Evolutionary conservation across 2,797 vertebrate species (phyloP).

Genomic region (Cossypha polioptera): DNA sequence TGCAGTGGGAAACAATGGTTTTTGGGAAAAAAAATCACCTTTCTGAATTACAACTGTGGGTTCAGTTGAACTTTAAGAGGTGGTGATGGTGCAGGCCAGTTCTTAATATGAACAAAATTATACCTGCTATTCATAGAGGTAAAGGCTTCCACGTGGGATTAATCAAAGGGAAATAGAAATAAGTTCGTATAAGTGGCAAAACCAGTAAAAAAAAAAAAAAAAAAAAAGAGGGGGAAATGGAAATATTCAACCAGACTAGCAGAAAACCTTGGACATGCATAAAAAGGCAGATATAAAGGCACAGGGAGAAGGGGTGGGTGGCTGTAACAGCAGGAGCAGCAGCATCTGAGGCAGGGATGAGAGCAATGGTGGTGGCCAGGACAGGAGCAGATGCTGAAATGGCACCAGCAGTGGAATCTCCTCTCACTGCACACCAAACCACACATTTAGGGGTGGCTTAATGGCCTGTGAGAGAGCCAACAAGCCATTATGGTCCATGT

Average conservation of each 20-base stretch:
- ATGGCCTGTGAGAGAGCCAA: constrained; percentile 11
- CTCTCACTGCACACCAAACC: not conserved
- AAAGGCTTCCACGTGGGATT: not conserved
- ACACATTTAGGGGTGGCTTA: constrained; percentile 10
- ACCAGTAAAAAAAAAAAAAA: not conserved
- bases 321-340: not conserved
- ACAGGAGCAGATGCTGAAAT: not conserved
- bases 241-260: not conserved
- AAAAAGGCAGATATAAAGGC: not conserved
- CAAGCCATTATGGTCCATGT: not conserved
- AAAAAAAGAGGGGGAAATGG: not conserved
- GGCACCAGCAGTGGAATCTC: not conserved
- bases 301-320: not conserved
- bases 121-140: not conserved
- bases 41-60: not conserved
- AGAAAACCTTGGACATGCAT: not conserved
- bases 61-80: not conserved
- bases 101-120: not conserved
- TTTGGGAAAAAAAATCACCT: not conserved
- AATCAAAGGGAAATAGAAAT: not conserved
- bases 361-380: not conserved
- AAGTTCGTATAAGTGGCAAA: not conserved
- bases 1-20: not conserved
- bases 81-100: not conserved
- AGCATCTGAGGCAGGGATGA: not conserved